A percentile compares a stretch with the other conserved stretches of the same genome.
These are phyloP conservation scores for Enteromius afrohamiltoni DNA, from an alignment of 2,797 vertebrate species.

Conservation along the genomic window DNA sequence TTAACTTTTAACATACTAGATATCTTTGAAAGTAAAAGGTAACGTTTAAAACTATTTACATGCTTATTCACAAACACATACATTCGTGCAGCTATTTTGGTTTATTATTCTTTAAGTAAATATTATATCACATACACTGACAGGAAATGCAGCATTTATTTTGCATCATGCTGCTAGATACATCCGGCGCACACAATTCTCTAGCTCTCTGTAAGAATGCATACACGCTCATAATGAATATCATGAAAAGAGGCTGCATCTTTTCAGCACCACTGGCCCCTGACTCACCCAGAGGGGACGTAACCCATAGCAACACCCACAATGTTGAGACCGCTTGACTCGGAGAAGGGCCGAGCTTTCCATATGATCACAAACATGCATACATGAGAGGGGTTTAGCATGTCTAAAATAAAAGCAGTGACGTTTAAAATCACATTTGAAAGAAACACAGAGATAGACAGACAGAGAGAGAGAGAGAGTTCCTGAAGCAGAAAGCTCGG, in stretches of 20 bases:
- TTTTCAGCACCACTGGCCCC: constrained; percentile 57
- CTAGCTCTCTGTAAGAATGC: not conserved
- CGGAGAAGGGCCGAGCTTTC: constrained; percentile 37
- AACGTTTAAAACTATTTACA: not conserved
- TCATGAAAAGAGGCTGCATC: constrained; percentile 46
- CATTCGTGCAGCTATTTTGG: not conserved
- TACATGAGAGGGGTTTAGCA: constrained; percentile 16
- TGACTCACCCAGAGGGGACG: constrained; percentile 51
- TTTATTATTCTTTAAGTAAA: constrained; percentile 7
- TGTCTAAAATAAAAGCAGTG: constrained; percentile 46
- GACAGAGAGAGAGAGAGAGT: constrained; percentile 42
- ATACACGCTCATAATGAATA: constrained; percentile 7
- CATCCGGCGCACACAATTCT: not conserved
- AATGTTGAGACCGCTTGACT: constrained; percentile 45
- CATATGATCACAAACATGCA: constrained; percentile 20
- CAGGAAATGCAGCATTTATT: constrained; percentile 16
- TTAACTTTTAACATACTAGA: not conserved
- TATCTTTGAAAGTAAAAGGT: not conserved
- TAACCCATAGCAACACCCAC: constrained; percentile 58
- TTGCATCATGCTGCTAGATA: not conserved
- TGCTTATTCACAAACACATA: not conserved
- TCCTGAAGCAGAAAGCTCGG: constrained; percentile 73
- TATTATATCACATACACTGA: not conserved
- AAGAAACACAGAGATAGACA: constrained; percentile 35
- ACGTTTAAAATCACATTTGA: constrained; percentile 20